Percentiles rank a stretch among this genome's conserved stretches.
phyloP scores from a whole-genome alignment of 2,113 vertebrate genomes.

The Nesogale talazaci region DNA sequence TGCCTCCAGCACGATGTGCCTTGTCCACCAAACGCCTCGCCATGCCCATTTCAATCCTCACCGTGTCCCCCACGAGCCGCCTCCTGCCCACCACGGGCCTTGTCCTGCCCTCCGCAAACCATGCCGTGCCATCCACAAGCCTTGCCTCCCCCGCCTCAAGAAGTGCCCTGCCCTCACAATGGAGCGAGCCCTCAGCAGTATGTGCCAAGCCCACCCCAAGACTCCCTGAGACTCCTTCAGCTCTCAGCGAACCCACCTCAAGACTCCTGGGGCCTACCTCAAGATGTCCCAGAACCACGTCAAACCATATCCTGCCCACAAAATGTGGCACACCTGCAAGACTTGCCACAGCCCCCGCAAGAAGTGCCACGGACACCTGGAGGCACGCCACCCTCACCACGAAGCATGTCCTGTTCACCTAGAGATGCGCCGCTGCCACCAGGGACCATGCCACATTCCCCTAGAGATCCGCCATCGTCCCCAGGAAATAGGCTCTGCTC shows the following conservation, averaged over 20 bases:
- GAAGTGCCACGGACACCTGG: no score
- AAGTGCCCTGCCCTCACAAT: background rate
- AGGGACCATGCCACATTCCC: fast-evolving
- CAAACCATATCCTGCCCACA: conserved; percentile 32
- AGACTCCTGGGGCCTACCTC: background rate
- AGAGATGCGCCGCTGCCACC: background rate
- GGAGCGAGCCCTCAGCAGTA: background rate
- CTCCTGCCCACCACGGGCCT: conserved; percentile 43
- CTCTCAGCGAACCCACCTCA: background rate
- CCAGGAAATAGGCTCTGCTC: background rate
- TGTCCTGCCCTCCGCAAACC: conserved; percentile 53
- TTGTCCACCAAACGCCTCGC: conserved; percentile 34
- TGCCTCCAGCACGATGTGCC: conserved; percentile 64
- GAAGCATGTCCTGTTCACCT: background rate
- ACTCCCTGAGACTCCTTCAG: background rate
- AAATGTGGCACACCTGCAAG: background rate
- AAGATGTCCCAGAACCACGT: background rate
- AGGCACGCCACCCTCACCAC: background rate
- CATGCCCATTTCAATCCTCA: conserved; percentile 10
- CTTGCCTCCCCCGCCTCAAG: conserved; percentile 18
- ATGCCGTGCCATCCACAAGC: background rate
- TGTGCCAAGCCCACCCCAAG: background rate
- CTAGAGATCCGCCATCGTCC: fast-evolving
- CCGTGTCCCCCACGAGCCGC: conserved; percentile 22
- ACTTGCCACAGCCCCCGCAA: background rate